Percentiles rank a stretch among this genome's conserved stretches.
These are phyloP conservation scores for Tachyglossus aculeatus DNA, from an alignment of 2,797 vertebrate genomes.

Conservation along the genomic window DNA sequence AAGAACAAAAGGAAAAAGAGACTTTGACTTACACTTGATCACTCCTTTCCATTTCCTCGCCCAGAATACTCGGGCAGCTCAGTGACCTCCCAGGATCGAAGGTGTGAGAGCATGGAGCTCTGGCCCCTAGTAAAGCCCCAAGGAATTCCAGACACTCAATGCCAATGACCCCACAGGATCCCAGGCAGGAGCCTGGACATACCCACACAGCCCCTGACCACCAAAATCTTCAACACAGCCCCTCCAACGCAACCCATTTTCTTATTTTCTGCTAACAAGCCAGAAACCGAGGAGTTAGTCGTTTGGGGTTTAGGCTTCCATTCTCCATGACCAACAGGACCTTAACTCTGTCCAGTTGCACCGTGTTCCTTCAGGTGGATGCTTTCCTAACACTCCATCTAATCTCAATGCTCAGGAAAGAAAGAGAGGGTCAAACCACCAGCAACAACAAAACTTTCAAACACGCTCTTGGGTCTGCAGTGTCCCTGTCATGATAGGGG, in stretches of 20 bases:
- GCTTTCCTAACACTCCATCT: conserved; percentile 61
- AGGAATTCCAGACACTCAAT: no score
- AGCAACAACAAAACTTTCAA: conserved; percentile 66
- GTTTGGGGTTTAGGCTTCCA: conserved; percentile 52
- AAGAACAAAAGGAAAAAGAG: conserved; percentile 9
- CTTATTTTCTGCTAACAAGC: conserved; percentile 42
- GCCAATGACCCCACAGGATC: conserved; percentile 16
- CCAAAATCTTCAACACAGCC: conserved; percentile 20
- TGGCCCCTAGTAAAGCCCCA: no score
- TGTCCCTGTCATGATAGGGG: conserved; percentile 57
- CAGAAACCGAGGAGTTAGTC: conserved; percentile 45
- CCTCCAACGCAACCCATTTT: conserved; percentile 31
- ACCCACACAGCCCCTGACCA: conserved; percentile 28
- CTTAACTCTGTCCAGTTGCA: conserved; percentile 64
- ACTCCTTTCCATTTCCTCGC: conserved; percentile 26
- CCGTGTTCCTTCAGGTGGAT: conserved; percentile 62
- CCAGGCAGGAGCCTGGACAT: conserved; percentile 30
- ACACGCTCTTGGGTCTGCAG: conserved; percentile 60
- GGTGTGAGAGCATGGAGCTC: conserved; percentile 29
- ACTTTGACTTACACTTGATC: conserved; percentile 14
- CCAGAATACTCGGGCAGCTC: conserved; percentile 10
- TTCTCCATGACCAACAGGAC: conserved; percentile 70
- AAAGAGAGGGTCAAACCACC: conserved; percentile 63
- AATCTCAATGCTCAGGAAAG: conserved; percentile 59
- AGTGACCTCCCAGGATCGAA: conserved; percentile 18